phyloP scores from a whole-genome alignment of 1,140 invertebrate species.

The Lethrus apterus region DNA sequence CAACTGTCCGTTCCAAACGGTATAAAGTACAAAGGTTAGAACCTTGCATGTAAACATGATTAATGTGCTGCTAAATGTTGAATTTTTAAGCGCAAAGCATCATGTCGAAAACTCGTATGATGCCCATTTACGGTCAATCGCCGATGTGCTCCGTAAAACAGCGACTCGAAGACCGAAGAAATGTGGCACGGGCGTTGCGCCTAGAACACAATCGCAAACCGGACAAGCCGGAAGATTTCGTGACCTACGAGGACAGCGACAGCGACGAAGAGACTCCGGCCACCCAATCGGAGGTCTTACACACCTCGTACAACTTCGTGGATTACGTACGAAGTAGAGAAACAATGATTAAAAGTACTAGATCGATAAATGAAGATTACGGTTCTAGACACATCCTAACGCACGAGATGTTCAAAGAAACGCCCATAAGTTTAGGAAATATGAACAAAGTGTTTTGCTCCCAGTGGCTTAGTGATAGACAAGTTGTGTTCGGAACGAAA shows the following conservation, averaged over 20 bases:
- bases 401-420: slow-evolving; percentile 82
- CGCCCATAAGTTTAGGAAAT: slow-evolving; percentile 70
- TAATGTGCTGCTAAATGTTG: no score
- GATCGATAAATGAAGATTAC: slow-evolving; percentile 68
- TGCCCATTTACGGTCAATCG: slow-evolving; percentile 54
- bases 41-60: no score
- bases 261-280: slow-evolving; percentile 69
- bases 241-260: slow-evolving; percentile 78
- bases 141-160: slow-evolving; percentile 62
- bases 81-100: no score
- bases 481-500: slow-evolving; percentile 93
- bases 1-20: no score
- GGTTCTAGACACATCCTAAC: slow-evolving; percentile 79
- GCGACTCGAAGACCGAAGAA: slow-evolving; percentile 64
- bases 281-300: slow-evolving; percentile 62
- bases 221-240: slow-evolving; percentile 82
- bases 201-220: slow-evolving; percentile 66
- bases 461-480: slow-evolving; percentile 89
- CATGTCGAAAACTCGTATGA: slow-evolving; percentile 52
- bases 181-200: slow-evolving; percentile 55
- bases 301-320: slow-evolving; percentile 77
- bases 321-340: slow-evolving; percentile 75
- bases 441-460: slow-evolving; percentile 97
- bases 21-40: no score
- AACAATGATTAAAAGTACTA: slow-evolving; percentile 58